Base-by-base conservation (phyloP, 2,888 invertebrate genomes). In the Plemyria rubiginata region DNA sequence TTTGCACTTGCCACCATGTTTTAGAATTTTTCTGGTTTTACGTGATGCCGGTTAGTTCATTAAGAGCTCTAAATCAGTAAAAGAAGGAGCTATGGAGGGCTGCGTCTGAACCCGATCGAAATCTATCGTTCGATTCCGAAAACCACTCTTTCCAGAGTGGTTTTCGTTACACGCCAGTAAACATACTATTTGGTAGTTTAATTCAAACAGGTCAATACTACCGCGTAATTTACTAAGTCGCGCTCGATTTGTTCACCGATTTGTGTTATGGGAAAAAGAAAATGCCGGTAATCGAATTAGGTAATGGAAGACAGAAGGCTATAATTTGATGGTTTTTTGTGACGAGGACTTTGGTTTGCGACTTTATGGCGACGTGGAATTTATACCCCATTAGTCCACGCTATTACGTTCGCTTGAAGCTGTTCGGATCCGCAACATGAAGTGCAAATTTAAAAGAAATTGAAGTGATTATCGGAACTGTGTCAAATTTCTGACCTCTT, bases 231-330 rank as follows among this genome's bases (percentile, higher is more conserved):
- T 29, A 38, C 45, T 52, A 43, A 2, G 57, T 4, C 22, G 36
- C 32, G 51, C 36, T 38, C 43, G 51, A 28, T 32, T 52, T 41
- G 22, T 51, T 51, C 40, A 6, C 13, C 22, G 29, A 45, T 58
- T 58, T 52, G 9, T 45, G 45, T 51, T 58, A 51, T 58, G 45
- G 51, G 57, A 58, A 58, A n/a, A 58, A 22, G 36, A 41, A 50
- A 58, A 45, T n/a, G 32, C 28, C n/a, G n/a, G 15, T 45, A 28
- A 51, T 43, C 36, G 40, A 50, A 50, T 50, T 40, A 54, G 54
- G 43, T 45, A 32, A 52, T 54, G 16, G n/a, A 15, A 8, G 52
- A 29, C 28, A 52, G 40, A 40, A 4, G 15, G 15, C 12, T 13
- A 43, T 43, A 15, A 15, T 43, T 6, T 43, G 43, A 43, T 2